Evolutionary conservation across 2,113 vertebrate species (phyloP).

Genomic region (Leptobrachium ailaonicum): DNA sequence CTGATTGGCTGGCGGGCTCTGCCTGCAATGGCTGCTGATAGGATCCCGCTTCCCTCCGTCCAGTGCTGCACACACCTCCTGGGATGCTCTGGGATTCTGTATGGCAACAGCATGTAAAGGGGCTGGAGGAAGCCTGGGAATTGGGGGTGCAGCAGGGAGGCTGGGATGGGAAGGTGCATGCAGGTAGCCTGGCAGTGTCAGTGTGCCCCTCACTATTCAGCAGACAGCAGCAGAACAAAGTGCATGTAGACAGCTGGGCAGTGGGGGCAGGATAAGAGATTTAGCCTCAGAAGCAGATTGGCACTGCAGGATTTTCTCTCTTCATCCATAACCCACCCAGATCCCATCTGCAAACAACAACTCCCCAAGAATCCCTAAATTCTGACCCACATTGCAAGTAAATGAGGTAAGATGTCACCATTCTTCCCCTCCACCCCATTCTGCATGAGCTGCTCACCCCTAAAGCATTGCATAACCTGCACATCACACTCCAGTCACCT

Average conservation of each 20-base stretch:
- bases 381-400: slow-evolving; percentile 25
- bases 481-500: no score
- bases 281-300: slow-evolving; percentile 45
- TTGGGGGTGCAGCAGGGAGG: slow-evolving; percentile 1
- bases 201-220: background rate
- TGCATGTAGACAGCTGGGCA: slow-evolving; percentile 43
- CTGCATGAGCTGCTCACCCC: no score
- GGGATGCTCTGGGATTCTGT: slow-evolving; percentile 60
- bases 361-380: slow-evolving; percentile 1
- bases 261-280: slow-evolving; percentile 41
- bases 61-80: slow-evolving; percentile 37
- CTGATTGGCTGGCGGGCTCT: slow-evolving; percentile 1
- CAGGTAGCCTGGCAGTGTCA: slow-evolving; percentile 37
- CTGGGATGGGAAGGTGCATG: slow-evolving; percentile 14
- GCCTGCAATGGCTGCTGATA: slow-evolving; percentile 13
- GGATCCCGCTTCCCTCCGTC: slow-evolving; percentile 45
- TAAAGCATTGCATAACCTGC: no score
- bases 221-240: slow-evolving; percentile 3
- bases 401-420: slow-evolving; percentile 60
- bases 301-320: slow-evolving; percentile 41
- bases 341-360: slow-evolving; percentile 35
- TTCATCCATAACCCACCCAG: slow-evolving; percentile 26
- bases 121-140: slow-evolving; percentile 48
- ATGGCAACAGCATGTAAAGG: slow-evolving; percentile 58
- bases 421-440: background rate